These are phyloP conservation scores for Pomacea maculata DNA, from an alignment of 1,140 invertebrate species.

Conservation along the genomic window DNA sequence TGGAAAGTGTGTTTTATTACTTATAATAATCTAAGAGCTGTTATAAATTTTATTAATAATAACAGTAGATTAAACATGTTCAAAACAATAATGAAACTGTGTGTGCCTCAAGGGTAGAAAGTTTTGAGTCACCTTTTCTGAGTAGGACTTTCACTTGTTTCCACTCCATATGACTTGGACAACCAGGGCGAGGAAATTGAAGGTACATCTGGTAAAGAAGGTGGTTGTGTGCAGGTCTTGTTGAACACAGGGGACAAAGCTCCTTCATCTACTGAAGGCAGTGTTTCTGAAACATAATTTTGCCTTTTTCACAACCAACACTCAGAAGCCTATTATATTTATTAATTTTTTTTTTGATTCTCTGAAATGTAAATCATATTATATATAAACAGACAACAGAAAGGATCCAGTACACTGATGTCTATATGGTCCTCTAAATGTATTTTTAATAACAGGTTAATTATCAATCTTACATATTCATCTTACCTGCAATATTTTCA, in stretches of 20 bases:
- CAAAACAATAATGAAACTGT: neutral
- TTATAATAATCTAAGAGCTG: no score
- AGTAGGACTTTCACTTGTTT: neutral
- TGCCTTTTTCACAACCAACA: neutral
- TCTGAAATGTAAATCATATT: neutral
- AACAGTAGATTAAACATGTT: neutral
- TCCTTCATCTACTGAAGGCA: neutral
- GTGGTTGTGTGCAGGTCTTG: constrained; percentile 11
- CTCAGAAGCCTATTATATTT: neutral
- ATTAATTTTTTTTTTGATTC: neutral
- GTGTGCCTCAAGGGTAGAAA: neutral
- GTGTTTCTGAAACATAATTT: neutral
- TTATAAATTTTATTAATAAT: neutral
- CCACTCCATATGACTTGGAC: constrained; percentile 29
- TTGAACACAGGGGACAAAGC: constrained; percentile 6
- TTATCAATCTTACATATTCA: no score
- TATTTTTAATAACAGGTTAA: neutral
- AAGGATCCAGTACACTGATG: neutral
- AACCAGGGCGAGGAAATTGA: constrained; percentile 28
- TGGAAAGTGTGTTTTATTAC: no score
- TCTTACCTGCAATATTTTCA: no score
- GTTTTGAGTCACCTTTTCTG: neutral
- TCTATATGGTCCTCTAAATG: neutral
- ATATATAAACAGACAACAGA: no score
- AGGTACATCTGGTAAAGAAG: constrained; percentile 8